Percentiles rank a stretch among this genome's conserved stretches.
Conservation (phyloP, 2,797 vertebrate genomes). For the Esox masquinongy region DNA sequence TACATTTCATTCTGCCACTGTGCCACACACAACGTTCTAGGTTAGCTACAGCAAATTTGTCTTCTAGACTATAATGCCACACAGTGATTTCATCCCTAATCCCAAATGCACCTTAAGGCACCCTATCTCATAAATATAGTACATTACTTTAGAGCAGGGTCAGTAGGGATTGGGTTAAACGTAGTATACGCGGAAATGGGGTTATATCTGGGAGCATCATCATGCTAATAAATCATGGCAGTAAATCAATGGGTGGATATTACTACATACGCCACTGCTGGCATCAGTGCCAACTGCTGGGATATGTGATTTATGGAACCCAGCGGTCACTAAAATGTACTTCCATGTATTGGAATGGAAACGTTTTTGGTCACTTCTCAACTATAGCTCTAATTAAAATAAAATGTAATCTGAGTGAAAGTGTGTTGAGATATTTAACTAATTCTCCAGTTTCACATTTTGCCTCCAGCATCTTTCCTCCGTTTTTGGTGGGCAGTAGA, state of each 20-base stretch:
- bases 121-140: neutral
- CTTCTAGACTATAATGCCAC: too few relatives aligned
- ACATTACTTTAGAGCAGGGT: neutral
- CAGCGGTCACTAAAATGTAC: constrained; percentile 3
- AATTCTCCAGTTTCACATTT: neutral
- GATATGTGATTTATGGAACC: constrained; percentile 45
- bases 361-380: neutral
- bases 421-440: neutral
- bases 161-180: too few relatives aligned
- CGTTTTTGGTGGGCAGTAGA: neutral
- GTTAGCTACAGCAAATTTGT: too few relatives aligned
- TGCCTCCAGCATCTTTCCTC: neutral
- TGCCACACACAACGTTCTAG: too few relatives aligned
- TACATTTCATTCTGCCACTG: too few relatives aligned
- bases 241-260: constrained; percentile 8
- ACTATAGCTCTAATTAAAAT: neutral
- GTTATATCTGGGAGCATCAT: neutral
- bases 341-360: neutral
- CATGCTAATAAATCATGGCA: constrained; percentile 31
- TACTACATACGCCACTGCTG: constrained; percentile 22
- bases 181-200: too few relatives aligned
- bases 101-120: too few relatives aligned
- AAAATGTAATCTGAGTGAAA: neutral
- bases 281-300: constrained; percentile 25
- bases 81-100: too few relatives aligned